Evolutionary conservation across 2,888 invertebrate genomes (phyloP), one percentile per base, ranked within the genome.

Genomic region (Chrysina gloriosa): DNA sequence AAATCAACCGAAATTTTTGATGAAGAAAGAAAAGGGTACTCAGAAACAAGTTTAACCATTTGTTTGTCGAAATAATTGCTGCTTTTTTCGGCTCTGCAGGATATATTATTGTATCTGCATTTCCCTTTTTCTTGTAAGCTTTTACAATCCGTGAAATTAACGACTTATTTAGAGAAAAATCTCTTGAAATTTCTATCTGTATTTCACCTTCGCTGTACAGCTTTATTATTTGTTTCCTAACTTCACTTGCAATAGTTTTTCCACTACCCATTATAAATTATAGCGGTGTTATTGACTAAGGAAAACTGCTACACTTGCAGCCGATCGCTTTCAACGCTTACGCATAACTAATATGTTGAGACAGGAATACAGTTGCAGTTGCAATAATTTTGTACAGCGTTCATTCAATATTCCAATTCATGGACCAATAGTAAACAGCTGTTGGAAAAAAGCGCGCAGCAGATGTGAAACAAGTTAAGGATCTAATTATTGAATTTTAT

Each of bases 221-320:
- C 6, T 16, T 47, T 47, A 47, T 47, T 47, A 47, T 47, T 47
- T 21, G 47, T 47, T 47, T 47, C 21, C 47, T 47, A 47, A 21
- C 47, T 47, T 47, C 42, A 42, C 11, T 42, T 42, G 3, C 47
- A 47, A 47, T 47, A 47, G 47, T 4, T 47, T 19, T 47, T 21
- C 23, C 47, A 47, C 47, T 16, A 47, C 7, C 47, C 47, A 47
- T 19, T 47, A 21, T 21, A 47, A 47, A 47, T 47, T 21, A 21
- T 47, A 47, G 21, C 21, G 23, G 47, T 47, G 47, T 47, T 47
- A 47, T 47, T 19, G 47, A 16, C 2, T 16, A 47, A 47, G 19
- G 47, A 19, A 21, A 47, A 47, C 47, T 19, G 21, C 47, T 47
- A 47, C 21, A 47, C 47, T 21, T 47, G 21, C 47, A 47, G 47